These are phyloP conservation scores for Hemicrepidius hirtus DNA, from an alignment of 2,888 invertebrate species.

Conservation along the genomic window DNA sequence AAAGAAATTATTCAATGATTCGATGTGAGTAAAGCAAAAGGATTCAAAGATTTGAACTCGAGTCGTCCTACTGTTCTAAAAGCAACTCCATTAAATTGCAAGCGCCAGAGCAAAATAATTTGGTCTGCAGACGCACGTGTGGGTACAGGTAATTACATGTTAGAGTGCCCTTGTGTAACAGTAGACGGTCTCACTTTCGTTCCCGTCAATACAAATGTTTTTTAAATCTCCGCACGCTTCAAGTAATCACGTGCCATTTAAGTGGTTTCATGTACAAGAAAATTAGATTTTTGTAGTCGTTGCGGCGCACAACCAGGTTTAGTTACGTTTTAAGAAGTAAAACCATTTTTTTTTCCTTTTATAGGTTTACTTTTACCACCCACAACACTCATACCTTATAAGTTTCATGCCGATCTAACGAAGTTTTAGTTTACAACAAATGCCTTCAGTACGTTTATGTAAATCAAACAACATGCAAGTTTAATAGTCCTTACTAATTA, in stretches of 20 bases:
- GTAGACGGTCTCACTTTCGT: slow-evolving; percentile 53
- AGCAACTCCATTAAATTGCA: slow-evolving; percentile 30
- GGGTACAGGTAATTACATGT: slow-evolving; percentile 51
- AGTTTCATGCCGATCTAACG: too few relatives aligned
- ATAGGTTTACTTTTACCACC: slow-evolving; percentile 9
- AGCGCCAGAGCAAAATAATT: slow-evolving; percentile 48
- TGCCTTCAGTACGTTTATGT: neutral
- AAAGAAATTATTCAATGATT: too few relatives aligned
- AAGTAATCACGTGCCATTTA: slow-evolving; percentile 52
- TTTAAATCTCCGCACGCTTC: slow-evolving; percentile 52
- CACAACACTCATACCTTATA: neutral
- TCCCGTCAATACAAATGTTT: slow-evolving; percentile 52
- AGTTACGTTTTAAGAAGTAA: neutral
- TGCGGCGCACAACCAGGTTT: neutral
- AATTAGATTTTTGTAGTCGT: slow-evolving; percentile 41
- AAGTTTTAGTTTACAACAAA: neutral
- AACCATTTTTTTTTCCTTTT: neutral
- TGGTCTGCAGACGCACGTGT: slow-evolving; percentile 50
- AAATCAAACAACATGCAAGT: neutral
- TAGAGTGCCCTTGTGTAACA: slow-evolving; percentile 49
- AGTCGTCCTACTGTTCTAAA: neutral
- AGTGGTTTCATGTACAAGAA: slow-evolving; percentile 50
- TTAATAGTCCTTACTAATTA: slow-evolving; percentile 16
- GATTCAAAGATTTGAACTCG: too few relatives aligned
- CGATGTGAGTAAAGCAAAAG: too few relatives aligned